Evolutionary conservation across 2,113 vertebrate species (phyloP).

Genomic region (Pterophyllum scalare): DNA sequence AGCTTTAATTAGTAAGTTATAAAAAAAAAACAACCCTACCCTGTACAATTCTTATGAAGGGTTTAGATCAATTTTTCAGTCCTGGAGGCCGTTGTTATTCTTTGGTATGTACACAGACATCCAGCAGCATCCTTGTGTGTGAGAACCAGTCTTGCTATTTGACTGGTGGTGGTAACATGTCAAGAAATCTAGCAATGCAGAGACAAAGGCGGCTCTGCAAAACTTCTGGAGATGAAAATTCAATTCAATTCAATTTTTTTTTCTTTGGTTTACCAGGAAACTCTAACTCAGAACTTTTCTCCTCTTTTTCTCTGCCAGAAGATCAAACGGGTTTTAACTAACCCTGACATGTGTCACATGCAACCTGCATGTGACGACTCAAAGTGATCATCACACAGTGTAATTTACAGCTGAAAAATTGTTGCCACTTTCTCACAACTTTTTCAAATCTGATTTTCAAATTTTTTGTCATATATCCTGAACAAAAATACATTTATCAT

Average conservation of each 20-base stretch:
- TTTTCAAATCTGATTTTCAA: too few relatives aligned
- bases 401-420: too few relatives aligned
- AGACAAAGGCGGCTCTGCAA: not conserved
- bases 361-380: too few relatives aligned
- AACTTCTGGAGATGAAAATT: not conserved
- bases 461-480: too few relatives aligned
- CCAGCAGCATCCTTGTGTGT: not conserved
- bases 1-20: constrained; percentile 2
- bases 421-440: too few relatives aligned
- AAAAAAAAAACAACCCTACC: not conserved
- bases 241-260: not conserved
- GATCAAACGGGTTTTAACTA: not conserved
- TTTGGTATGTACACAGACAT: not conserved
- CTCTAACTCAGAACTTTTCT: too few relatives aligned
- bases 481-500: too few relatives aligned
- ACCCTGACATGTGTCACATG: too few relatives aligned
- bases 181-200: not conserved
- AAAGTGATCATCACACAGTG: too few relatives aligned
- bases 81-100: not conserved
- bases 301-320: not conserved
- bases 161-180: not conserved
- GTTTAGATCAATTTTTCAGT: not conserved
- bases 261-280: not conserved
- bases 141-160: not conserved
- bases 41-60: not conserved